Conservation (phyloP, 2,113 vertebrate genomes). For the Sterna hirundo region DNA sequence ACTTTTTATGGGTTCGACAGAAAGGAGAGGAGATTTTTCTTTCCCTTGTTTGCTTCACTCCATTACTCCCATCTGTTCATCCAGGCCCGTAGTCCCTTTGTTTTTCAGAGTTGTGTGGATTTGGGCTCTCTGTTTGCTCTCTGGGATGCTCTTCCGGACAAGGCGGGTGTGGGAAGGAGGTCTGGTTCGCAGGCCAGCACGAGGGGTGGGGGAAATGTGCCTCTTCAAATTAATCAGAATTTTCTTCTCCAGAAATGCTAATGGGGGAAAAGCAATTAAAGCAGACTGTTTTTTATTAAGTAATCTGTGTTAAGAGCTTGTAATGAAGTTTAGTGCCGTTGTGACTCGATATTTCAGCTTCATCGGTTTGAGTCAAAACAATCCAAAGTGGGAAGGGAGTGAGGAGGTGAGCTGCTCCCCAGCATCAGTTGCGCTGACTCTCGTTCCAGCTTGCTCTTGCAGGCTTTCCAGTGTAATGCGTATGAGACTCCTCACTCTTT, state of each 20-base stretch:
- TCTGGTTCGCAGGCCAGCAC: neutral
- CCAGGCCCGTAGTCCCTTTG: slow-evolving; percentile 33
- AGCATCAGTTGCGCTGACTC: neutral
- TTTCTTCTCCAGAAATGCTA: slow-evolving; percentile 79
- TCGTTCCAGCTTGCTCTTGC: neutral
- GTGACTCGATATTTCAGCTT: slow-evolving; percentile 80
- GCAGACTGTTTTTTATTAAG: slow-evolving; percentile 77
- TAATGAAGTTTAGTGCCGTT: slow-evolving; percentile 81
- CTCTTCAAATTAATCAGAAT: slow-evolving; percentile 75
- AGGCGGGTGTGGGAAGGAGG: neutral
- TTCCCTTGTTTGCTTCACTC: slow-evolving; percentile 86
- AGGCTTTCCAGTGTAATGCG: neutral
- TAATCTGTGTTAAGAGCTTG: slow-evolving; percentile 80
- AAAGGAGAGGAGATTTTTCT: slow-evolving; percentile 74
- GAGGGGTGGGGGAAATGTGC: neutral
- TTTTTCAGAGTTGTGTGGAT: neutral
- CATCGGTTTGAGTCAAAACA: slow-evolving; percentile 78
- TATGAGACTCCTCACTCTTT: neutral
- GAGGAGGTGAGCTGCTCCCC: slow-evolving; percentile 44
- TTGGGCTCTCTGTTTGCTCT: neutral
- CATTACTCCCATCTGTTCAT: slow-evolving; percentile 89
- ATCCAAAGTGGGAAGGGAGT: slow-evolving; percentile 61
- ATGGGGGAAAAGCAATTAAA: slow-evolving; percentile 82
- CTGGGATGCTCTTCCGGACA: neutral
- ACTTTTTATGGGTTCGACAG: slow-evolving; percentile 77